Conservation (phyloP, 2,113 vertebrate genomes). For the Aspidoscelis tigris region DNA sequence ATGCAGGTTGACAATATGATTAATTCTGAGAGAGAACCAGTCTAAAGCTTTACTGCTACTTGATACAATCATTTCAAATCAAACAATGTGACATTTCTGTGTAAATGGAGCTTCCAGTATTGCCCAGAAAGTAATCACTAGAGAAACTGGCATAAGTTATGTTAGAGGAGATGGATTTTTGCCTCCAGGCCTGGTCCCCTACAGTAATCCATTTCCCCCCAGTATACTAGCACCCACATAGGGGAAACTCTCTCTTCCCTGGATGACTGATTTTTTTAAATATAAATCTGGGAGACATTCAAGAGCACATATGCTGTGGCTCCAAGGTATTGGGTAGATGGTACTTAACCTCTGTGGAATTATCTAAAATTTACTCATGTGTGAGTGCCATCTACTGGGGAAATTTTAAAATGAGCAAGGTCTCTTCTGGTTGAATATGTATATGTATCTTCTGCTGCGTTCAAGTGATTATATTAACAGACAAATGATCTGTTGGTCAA, state of each 20-base stretch:
- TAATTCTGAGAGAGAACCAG: not conserved
- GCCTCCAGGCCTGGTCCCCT: not conserved
- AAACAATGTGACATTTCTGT: not conserved
- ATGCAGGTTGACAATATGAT: not conserved
- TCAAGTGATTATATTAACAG: no score
- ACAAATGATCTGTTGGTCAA: no score
- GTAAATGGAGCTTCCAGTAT: not conserved
- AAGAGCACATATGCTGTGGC: not conserved
- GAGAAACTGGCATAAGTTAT: not conserved
- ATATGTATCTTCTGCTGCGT: not conserved
- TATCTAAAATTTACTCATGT: constrained; percentile 2
- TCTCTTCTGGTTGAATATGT: no score
- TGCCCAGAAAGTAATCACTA: not conserved
- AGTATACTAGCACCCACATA: not conserved
- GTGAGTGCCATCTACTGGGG: not conserved
- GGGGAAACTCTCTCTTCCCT: not conserved
- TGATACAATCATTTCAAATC: not conserved
- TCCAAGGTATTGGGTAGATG: not conserved
- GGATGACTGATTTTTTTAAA: no score
- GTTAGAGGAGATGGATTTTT: not conserved
- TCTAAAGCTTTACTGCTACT: not conserved
- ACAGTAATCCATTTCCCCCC: not conserved
- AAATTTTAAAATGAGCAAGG: not conserved
- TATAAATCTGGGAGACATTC: not conserved
- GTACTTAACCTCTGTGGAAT: not conserved